Conservation (phyloP, 2,113 vertebrate species). For the Blennius ocellaris region DNA sequence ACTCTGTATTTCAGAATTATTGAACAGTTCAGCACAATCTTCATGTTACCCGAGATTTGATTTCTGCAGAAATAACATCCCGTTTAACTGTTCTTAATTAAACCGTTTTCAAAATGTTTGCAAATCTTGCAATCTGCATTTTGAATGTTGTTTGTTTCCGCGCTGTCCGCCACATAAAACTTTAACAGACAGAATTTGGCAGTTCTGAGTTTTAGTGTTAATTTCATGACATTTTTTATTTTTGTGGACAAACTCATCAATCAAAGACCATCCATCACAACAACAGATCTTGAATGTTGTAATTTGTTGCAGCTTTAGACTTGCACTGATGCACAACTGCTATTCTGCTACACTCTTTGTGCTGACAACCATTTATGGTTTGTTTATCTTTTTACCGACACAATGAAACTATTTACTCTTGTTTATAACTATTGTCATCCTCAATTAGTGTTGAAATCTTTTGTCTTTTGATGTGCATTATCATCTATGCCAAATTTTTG, state of each 20-base stretch:
- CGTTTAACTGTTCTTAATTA: conserved; percentile 4
- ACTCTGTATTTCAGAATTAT: conserved; percentile 6
- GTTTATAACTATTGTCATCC: background rate
- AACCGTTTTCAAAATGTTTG: background rate
- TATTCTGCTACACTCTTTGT: conserved; percentile 1
- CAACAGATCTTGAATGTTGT: conserved; percentile 3
- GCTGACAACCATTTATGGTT: too few species aligned
- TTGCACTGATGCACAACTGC: background rate
- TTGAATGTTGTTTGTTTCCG: conserved; percentile 1
- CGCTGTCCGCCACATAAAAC: background rate
- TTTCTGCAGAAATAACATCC: background rate
- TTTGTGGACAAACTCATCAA: background rate
- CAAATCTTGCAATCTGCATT: background rate
- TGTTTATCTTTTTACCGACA: conserved; percentile 22
- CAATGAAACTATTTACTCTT: conserved; percentile 30
- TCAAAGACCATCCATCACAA: background rate
- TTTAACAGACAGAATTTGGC: background rate
- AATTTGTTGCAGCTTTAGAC: background rate
- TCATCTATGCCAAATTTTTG: background rate
- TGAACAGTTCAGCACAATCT: background rate
- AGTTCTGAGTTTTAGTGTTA: background rate
- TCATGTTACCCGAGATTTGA: background rate
- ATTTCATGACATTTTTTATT: background rate
- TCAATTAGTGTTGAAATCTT: background rate
- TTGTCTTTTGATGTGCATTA: background rate